Base-by-base conservation (phyloP, 2,888 invertebrate genomes). In the Baccha elongata region DNA sequence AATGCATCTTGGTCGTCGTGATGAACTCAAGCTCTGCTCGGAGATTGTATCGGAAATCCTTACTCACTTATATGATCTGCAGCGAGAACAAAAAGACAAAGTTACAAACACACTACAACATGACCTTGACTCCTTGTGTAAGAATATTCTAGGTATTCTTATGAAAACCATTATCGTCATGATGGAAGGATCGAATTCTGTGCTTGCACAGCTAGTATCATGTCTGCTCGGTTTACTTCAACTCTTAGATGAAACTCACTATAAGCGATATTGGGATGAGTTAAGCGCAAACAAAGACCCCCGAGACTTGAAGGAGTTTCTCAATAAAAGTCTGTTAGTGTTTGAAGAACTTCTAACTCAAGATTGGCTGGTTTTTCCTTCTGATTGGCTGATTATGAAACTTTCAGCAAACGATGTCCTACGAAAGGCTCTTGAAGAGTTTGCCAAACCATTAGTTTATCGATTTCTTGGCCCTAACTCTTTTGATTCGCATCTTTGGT, bases 361-460 rank as follows among this genome's bases (percentile, higher is more conserved):
- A 58, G 90, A 91, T 79, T 91, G 91, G 90, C 84, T 88, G 3
- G 90, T 91, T 4, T 98, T 96, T 87, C 96, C 97, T 1, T 92
- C 94, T 0, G 98, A 98, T 88, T 99, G 98, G 98, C 93, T 97
- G 86, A 94, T 97, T 10, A 95, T 98, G 89, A 94, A 96, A 88
- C 95, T 98, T 91, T 95, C 96, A 71, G 95, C 96, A 62, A 98
- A 97, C 89, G 95, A 95, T 90, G 95, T 97, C 0, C 93, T 98
- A 74, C 91, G 98, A 15, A 95, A 95, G 48, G 95, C 98, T 0
- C 91, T 97, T 15, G 95, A 97, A 89, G 97, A 98, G 88, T 93
- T 98, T 76, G 96, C 97, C 0, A 96, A 97, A 86, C 97, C 97
- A 0, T 91, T 98, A 62, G 94, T 96, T 1, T 96, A 96, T 87